phyloP scores from a whole-genome alignment of 1,140 invertebrate species.

The Drosophila insularis region DNA sequence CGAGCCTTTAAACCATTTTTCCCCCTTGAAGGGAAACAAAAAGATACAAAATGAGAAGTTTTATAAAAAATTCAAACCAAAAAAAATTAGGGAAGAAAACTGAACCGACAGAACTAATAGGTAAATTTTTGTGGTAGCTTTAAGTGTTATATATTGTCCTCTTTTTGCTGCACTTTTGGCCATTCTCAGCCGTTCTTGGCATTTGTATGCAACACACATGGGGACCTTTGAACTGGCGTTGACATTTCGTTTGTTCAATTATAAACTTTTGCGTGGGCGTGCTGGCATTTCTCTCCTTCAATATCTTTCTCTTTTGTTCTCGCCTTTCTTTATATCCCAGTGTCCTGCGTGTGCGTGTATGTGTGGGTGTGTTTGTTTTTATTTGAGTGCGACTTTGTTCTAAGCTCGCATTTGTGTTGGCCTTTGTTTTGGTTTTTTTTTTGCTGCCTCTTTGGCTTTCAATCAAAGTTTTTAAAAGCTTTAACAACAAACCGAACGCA shows the following conservation, averaged over 20 bases:
- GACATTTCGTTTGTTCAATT: slow-evolving; percentile 80
- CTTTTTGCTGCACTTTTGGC: background rate
- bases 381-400: slow-evolving; percentile 52
- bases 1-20: slow-evolving; percentile 53
- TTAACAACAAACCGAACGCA: slow-evolving; percentile 66
- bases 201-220: slow-evolving; percentile 20
- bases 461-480: slow-evolving; percentile 79
- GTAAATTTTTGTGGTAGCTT: slow-evolving; percentile 37
- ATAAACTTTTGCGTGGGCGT: slow-evolving; percentile 71
- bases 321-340: background rate
- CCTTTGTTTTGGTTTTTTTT: slow-evolving; percentile 59
- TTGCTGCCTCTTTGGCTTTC: slow-evolving; percentile 71
- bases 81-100: slow-evolving; percentile 18
- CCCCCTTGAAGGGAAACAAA: slow-evolving; percentile 35
- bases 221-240: slow-evolving; percentile 67
- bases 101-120: slow-evolving; percentile 30
- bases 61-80: slow-evolving; percentile 35
- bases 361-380: slow-evolving; percentile 46
- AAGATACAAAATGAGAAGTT: slow-evolving; percentile 33
- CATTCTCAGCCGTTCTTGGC: background rate
- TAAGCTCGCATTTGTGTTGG: slow-evolving; percentile 64
- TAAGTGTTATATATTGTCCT: slow-evolving; percentile 16
- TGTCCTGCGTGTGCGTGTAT: slow-evolving; percentile 20
- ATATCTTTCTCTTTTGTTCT: background rate
- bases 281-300: slow-evolving; percentile 1